Conservation (phyloP, 2,888 invertebrate genomes). For the Pegoplata infirma region DNA sequence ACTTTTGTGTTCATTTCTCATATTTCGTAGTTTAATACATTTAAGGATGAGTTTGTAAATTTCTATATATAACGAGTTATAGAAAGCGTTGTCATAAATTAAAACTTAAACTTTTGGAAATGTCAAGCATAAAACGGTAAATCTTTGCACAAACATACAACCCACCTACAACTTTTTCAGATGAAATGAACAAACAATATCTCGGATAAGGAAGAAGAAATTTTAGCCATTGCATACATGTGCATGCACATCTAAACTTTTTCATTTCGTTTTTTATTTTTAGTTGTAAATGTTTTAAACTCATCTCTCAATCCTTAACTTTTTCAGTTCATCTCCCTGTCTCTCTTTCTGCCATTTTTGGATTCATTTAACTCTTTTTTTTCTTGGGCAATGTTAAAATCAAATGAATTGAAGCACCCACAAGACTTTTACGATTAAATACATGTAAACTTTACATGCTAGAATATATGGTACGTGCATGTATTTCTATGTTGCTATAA, state of each 20-base stretch:
- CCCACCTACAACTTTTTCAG: constrained; percentile 42
- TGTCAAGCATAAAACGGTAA: constrained; percentile 78
- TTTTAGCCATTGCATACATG: constrained; percentile 67
- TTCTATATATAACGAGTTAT: constrained; percentile 65
- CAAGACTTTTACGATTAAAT: constrained; percentile 41
- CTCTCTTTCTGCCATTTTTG: background rate
- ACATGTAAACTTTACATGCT: constrained; percentile 24
- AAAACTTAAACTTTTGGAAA: constrained; percentile 78
- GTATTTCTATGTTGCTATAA: background rate
- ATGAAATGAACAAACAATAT: background rate
- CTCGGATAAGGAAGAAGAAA: background rate
- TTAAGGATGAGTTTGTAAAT: constrained; percentile 13
- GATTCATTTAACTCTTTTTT: constrained; percentile 62
- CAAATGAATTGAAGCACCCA: constrained; percentile 61
- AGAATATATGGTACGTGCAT: background rate
- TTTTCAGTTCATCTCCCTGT: constrained; percentile 1
- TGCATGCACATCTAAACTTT: constrained; percentile 64
- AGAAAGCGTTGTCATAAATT: constrained; percentile 78
- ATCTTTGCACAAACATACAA: constrained; percentile 72
- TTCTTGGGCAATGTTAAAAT: constrained; percentile 47
- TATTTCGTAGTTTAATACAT: constrained; percentile 20
- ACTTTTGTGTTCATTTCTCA: constrained; percentile 25
- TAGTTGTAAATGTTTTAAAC: constrained; percentile 49
- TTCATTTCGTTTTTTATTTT: constrained; percentile 10
- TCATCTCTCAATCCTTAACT: constrained; percentile 46